Base-by-base conservation (phyloP, 2,113 vertebrate genomes). In the Alethe diademata region DNA sequence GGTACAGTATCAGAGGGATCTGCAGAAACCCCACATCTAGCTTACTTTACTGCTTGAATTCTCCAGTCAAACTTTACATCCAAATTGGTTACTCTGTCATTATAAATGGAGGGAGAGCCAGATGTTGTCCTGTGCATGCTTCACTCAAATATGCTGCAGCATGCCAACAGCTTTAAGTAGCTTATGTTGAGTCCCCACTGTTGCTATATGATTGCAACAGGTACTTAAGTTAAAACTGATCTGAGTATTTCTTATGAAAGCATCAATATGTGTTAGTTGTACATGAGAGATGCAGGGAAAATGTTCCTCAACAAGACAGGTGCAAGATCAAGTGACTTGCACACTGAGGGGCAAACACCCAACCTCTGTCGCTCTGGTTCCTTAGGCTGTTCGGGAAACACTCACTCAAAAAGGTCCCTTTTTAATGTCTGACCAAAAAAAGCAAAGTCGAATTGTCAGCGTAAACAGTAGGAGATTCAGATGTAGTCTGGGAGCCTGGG, bases 351-450 rank as follows among this genome's bases (percentile, higher is more conserved):
- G 35, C 35, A 62, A 85, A 45, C 8, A 36, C 4, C 5, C 4
- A 9, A 51, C 6, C 22, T 48, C 43, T 38, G 20, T 11, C 9
- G 3, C 18, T 33, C 64, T 12, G 24, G 9, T 38, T 84, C 26
- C 50, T 74, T 7, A 38, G 24, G 60, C 28, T 66, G 14, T 22
- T 47, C 36, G 53, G 45, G n/a, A 84, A 85, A 66, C 28, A n/a
- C 31, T 33, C 0, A 0, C 19, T n/a, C 25, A 79, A 64, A 19
- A 2, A 33, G 20, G 28, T 56, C 6, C 19, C 36, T 51, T 56
- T 58, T 75, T 26, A 60, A 90, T 26, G 23, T 43, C 36, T 65
- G 13, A 61, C 23, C 15, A 65, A n/a, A 80, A 83, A 65, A 51
- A 26, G 3, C 8, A 12, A 60, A 84, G 14, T 42, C 15, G 5